Evolutionary conservation across 2,888 invertebrate species (phyloP).

Genomic region (Teleiodes luculella): DNA sequence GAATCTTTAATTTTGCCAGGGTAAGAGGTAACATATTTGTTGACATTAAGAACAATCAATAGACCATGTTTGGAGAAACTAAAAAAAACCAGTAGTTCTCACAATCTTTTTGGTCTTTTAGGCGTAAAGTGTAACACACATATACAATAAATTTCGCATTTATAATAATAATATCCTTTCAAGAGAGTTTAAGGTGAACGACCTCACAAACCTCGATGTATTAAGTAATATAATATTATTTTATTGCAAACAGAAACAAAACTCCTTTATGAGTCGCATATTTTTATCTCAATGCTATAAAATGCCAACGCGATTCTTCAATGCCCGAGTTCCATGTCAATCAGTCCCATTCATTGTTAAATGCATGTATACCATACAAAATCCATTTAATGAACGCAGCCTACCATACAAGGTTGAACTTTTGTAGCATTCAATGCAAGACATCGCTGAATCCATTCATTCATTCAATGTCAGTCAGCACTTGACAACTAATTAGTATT

Average conservation of each 20-base stretch:
- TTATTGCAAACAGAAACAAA: neutral
- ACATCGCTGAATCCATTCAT: neutral
- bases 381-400: neutral
- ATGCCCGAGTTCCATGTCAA: conserved; percentile 5
- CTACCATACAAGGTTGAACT: conserved; percentile 2
- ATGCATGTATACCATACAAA: conserved; percentile 2
- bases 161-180: too few relatives aligned
- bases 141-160: too few relatives aligned
- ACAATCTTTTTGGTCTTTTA: too few relatives aligned
- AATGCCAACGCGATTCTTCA: neutral
- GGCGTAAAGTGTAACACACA: too few relatives aligned
- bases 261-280: neutral
- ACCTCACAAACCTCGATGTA: too few relatives aligned
- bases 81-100: too few relatives aligned
- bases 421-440: conserved; percentile 3
- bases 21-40: too few relatives aligned
- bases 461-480: conserved; percentile 9
- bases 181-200: too few relatives aligned
- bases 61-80: too few relatives aligned
- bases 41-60: too few relatives aligned
- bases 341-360: conserved; percentile 4
- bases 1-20: too few relatives aligned
- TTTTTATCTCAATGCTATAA: neutral
- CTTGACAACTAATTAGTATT: conserved; percentile 14
- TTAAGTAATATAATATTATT: too few relatives aligned